These are phyloP conservation scores for Trachelus troglodyta DNA, from an alignment of 2,888 invertebrate species.

Conservation along the genomic window DNA sequence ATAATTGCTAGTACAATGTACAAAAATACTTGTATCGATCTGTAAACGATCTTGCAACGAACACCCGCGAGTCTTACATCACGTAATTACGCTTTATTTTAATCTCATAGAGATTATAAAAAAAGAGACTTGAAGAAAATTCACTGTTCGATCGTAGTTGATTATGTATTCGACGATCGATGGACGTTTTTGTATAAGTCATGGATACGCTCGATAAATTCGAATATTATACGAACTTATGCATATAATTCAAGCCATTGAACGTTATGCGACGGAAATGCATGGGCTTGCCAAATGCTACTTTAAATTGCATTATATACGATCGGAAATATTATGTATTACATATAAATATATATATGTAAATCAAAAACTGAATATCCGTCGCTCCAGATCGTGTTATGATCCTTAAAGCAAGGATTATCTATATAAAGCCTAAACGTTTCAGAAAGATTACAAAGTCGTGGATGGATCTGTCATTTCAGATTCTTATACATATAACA, in stretches of 20 bases:
- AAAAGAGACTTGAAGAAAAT: not conserved
- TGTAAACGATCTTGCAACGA: not conserved
- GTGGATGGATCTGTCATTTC: not conserved
- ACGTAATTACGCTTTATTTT: not conserved
- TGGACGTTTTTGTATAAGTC: not conserved
- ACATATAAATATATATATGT: not conserved
- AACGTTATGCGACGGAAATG: not conserved
- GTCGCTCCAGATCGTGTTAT: not conserved
- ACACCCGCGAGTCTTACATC: not conserved
- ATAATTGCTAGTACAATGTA: not conserved
- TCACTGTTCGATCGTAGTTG: not conserved
- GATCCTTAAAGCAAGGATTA: not conserved
- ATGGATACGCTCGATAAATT: not conserved
- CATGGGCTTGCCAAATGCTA: not conserved
- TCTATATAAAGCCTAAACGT: not conserved
- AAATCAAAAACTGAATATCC: not conserved
- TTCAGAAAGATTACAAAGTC: not conserved
- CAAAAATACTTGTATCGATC: not conserved
- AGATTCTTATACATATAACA: not conserved
- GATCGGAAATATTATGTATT: not conserved
- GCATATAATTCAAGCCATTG: not conserved
- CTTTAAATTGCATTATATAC: no score
- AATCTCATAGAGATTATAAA: not conserved
- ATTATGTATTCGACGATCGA: not conserved
- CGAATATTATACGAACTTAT: not conserved